Conservation (phyloP, 2,888 invertebrate species). For the Margaritifera margaritifera region DNA sequence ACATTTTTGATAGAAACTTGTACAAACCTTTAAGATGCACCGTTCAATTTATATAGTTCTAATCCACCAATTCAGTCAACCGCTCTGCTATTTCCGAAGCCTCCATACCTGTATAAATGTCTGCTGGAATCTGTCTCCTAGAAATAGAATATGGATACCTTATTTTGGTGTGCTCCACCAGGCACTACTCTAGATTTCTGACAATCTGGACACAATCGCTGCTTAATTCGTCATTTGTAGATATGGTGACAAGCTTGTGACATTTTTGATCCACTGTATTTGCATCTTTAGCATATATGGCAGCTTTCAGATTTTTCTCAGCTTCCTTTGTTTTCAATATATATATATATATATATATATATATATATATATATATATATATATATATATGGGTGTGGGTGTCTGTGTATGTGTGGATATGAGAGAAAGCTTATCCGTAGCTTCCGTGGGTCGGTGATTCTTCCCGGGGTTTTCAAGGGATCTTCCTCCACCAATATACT, state of each 20-base stretch:
- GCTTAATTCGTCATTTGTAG: too few relatives aligned
- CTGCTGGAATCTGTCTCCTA: conserved; percentile 17
- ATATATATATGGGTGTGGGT: too few relatives aligned
- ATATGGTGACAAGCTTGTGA: neutral
- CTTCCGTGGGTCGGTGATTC: too few relatives aligned
- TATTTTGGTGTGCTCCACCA: conserved; percentile 19
- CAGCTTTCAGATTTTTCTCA: conserved; percentile 18
- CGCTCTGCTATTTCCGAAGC: conserved; percentile 11
- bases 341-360: neutral
- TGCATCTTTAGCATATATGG: conserved; percentile 6
- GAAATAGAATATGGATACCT: conserved; percentile 17
- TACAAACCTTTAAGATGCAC: too few relatives aligned
- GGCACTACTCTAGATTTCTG: conserved; percentile 1
- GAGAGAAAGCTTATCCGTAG: too few relatives aligned
- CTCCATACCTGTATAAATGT: conserved; percentile 15
- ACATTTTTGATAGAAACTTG: too few relatives aligned
- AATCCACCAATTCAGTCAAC: conserved; percentile 10
- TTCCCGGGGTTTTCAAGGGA: too few relatives aligned
- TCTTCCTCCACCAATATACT: too few relatives aligned
- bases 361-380: too few relatives aligned
- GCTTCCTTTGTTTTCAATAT: conserved; percentile 9
- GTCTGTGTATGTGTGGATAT: too few relatives aligned
- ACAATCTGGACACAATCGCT: conserved; percentile 7
- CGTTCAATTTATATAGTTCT: too few relatives aligned
- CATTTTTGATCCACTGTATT: neutral